phyloP scores from a whole-genome alignment of 2,888 invertebrate genomes.

The Bugulina stolonifera region DNA sequence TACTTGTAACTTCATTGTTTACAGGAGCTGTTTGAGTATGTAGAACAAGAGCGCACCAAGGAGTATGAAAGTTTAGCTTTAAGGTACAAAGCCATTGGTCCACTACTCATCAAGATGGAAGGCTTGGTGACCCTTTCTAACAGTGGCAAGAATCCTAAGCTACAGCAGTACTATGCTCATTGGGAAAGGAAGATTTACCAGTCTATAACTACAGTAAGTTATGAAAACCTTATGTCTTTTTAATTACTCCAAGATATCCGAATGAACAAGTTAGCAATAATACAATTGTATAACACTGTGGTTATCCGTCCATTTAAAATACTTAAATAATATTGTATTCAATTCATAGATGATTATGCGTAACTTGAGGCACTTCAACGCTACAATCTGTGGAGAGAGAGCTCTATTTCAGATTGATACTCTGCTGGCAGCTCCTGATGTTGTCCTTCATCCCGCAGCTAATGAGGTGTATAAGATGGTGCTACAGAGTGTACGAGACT shows the following conservation, averaged over 20 bases:
- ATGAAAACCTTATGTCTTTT: not conserved
- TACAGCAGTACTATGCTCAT: constrained; percentile 70
- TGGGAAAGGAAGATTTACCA: constrained; percentile 77
- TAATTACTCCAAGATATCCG: not conserved
- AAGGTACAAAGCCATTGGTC: constrained; percentile 73
- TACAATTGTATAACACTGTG: no score
- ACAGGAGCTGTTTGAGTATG: constrained; percentile 67
- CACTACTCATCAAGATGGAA: constrained; percentile 78
- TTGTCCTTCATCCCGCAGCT: constrained; percentile 68
- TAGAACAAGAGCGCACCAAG: constrained; percentile 66
- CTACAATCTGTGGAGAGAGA: constrained; percentile 57
- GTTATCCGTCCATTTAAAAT: not conserved
- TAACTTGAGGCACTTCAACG: constrained; percentile 68
- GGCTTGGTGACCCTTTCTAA: constrained; percentile 73
- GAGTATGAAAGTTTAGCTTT: constrained; percentile 65
- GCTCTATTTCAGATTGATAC: constrained; percentile 76
- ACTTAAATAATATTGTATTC: not conserved
- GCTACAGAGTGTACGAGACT: constrained; percentile 68
- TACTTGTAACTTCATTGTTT: constrained; percentile 26
- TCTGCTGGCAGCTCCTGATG: constrained; percentile 67
- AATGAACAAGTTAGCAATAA: no score
- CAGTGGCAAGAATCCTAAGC: constrained; percentile 67
- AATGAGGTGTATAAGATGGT: constrained; percentile 73
- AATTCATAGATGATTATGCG: constrained; percentile 59
- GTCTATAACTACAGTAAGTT: constrained; percentile 60